Percentiles rank a stretch among this genome's conserved stretches.
These are phyloP conservation scores for Nannoperca australis DNA, from an alignment of 2,797 vertebrate genomes.

Conservation along the genomic window DNA sequence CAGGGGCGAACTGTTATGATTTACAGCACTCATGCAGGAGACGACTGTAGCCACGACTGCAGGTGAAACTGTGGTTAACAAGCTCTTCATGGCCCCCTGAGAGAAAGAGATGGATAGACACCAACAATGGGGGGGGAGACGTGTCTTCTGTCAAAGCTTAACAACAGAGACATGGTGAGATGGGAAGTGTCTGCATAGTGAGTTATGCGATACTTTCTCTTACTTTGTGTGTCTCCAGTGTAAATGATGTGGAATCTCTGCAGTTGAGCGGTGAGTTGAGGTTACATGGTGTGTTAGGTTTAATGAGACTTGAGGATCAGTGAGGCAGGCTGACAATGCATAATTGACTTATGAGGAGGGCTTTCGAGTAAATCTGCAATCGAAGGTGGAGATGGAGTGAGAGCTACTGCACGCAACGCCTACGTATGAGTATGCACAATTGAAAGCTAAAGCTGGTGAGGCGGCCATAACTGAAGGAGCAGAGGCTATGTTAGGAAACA, in stretches of 20 bases:
- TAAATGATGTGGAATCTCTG: conserved; percentile 49
- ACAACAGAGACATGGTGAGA: conserved; percentile 1
- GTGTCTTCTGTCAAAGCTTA: conserved; percentile 16
- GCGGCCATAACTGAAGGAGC: conserved; percentile 45
- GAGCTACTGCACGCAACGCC: not conserved
- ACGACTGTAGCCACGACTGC: conserved; percentile 13
- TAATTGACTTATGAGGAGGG: conserved; percentile 51
- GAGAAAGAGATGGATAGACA: conserved; percentile 14
- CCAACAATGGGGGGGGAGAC: not conserved
- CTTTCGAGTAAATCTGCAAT: conserved; percentile 49
- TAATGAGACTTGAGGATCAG: conserved; percentile 60
- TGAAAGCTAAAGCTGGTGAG: conserved; percentile 46
- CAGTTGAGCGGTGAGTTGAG: conserved; percentile 41
- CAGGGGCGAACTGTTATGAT: conserved; percentile 47
- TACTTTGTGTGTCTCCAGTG: conserved; percentile 17
- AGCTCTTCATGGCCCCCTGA: conserved; percentile 14
- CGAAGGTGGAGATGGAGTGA: conserved; percentile 3
- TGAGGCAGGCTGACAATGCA: conserved; percentile 48
- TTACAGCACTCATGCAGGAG: conserved; percentile 32
- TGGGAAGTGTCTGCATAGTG: conserved; percentile 8
- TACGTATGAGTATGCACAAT: conserved; percentile 5
- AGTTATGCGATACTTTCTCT: conserved; percentile 6
- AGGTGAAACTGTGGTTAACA: conserved; percentile 52
- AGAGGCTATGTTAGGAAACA: conserved; percentile 59
- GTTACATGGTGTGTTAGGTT: conserved; percentile 52